These are phyloP conservation scores for Cheilosia urbana DNA, from an alignment of 2,888 invertebrate genomes.

Conservation along the genomic window DNA sequence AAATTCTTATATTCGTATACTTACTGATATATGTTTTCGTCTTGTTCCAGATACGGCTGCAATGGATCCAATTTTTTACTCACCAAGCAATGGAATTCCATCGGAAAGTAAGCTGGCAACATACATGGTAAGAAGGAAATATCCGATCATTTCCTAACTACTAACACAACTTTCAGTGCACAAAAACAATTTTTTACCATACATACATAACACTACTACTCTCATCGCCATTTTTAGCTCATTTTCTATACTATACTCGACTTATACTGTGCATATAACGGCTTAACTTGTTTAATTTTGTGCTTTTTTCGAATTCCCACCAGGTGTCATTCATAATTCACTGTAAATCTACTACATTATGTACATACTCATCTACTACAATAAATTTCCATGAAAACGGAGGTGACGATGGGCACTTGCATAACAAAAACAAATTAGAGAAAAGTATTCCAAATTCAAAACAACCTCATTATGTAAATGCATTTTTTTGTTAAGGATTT, in stretches of 20 bases:
- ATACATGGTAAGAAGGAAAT: conserved; percentile 88
- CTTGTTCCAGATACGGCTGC: conserved; percentile 82
- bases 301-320: not conserved
- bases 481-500: conserved; percentile 21
- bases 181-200: not conserved
- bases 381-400: not conserved
- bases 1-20: conserved; percentile 20
- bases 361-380: not conserved
- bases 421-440: not conserved
- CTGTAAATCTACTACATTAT: conserved; percentile 13
- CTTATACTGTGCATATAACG: conserved; percentile 42
- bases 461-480: conserved; percentile 21
- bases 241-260: conserved; percentile 5
- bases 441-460: conserved; percentile 33
- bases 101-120: conserved; percentile 94
- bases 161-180: not conserved
- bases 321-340: conserved; percentile 44
- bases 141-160: conserved; percentile 17
- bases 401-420: not conserved
- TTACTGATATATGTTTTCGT: conserved; percentile 47
- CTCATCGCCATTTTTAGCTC: not conserved
- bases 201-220: not conserved
- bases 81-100: conserved; percentile 89
- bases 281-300: conserved; percentile 41
- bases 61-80: conserved; percentile 91